Percentiles rank a stretch among this genome's conserved stretches.
Evolutionary conservation across 2,888 invertebrate genomes (phyloP).

Genomic region (Balanococcus diminutus): DNA sequence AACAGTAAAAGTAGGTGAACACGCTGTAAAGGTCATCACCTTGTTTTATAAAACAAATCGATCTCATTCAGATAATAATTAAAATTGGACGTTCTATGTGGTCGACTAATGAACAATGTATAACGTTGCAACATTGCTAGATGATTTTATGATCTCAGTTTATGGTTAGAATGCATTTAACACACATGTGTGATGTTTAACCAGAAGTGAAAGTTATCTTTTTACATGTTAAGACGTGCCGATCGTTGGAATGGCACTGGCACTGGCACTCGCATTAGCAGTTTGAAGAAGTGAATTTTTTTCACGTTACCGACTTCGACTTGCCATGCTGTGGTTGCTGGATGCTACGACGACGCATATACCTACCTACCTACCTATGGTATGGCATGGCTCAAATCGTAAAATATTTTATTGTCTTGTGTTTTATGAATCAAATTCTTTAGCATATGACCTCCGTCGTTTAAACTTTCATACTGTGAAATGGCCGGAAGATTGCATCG

Average conservation of each 20-base stretch:
- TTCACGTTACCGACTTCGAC: not conserved
- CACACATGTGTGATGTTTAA: slow-evolving; percentile 45
- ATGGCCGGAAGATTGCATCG: not conserved
- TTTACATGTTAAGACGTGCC: slow-evolving; percentile 34
- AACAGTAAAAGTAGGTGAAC: slow-evolving; percentile 31
- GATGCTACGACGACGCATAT: too few relatives aligned
- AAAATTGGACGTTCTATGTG: slow-evolving; percentile 20
- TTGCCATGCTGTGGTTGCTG: not conserved
- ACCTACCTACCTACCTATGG: not conserved
- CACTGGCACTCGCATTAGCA: not conserved
- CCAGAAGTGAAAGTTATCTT: slow-evolving; percentile 49
- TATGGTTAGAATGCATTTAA: slow-evolving; percentile 42
- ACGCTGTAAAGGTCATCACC: slow-evolving; percentile 20
- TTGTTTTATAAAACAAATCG: slow-evolving; percentile 28
- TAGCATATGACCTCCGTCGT: not conserved
- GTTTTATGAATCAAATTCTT: slow-evolving; percentile 26
- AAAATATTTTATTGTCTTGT: slow-evolving; percentile 18
- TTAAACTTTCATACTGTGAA: slow-evolving; percentile 1
- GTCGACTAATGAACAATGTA: slow-evolving; percentile 40
- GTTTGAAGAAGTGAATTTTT: slow-evolving; percentile 26
- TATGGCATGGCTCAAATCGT: not conserved
- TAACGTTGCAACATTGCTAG: slow-evolving; percentile 33
- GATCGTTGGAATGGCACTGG: slow-evolving; percentile 29
- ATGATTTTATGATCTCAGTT: slow-evolving; percentile 40
- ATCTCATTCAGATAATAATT: slow-evolving; percentile 21